Conservation (phyloP, 2,113 vertebrate genomes). For the Campylomormyrus tamandua region DNA sequence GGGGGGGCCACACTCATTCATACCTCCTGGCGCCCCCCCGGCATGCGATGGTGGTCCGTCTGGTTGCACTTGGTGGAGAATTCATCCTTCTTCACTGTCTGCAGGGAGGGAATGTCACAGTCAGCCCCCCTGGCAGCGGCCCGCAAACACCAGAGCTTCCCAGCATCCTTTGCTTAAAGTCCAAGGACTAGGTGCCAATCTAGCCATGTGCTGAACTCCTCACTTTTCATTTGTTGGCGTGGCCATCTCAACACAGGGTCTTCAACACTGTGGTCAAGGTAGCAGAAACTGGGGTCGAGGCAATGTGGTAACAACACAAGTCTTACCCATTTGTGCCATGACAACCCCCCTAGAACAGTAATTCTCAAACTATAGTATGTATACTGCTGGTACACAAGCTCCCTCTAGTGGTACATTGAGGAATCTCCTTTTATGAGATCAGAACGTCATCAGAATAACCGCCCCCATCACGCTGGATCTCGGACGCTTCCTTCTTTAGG, state of each 20-base stretch:
- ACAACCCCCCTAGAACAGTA: not conserved
- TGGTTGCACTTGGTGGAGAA: constrained; percentile 98
- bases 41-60: constrained; percentile 94
- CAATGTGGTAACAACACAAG: not conserved
- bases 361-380: not conserved
- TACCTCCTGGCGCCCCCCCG: constrained; percentile 93
- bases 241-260: not conserved
- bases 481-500: not conserved
- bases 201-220: not conserved
- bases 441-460: not conserved
- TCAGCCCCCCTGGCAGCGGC: not conserved
- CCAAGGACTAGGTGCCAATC: not conserved
- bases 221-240: not conserved
- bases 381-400: not conserved
- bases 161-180: not conserved
- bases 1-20: constrained; percentile 13
- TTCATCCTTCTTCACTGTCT: constrained; percentile 92
- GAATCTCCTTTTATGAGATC: not conserved
- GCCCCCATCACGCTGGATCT: not conserved
- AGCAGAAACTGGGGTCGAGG: not conserved
- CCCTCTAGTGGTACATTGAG: not conserved
- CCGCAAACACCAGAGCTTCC: not conserved
- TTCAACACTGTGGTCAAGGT: not conserved
- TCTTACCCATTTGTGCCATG: not conserved
- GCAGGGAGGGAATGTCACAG: constrained; percentile 21